Evolutionary conservation across 2,888 invertebrate species (phyloP).

Genomic region (Altica lythri): DNA sequence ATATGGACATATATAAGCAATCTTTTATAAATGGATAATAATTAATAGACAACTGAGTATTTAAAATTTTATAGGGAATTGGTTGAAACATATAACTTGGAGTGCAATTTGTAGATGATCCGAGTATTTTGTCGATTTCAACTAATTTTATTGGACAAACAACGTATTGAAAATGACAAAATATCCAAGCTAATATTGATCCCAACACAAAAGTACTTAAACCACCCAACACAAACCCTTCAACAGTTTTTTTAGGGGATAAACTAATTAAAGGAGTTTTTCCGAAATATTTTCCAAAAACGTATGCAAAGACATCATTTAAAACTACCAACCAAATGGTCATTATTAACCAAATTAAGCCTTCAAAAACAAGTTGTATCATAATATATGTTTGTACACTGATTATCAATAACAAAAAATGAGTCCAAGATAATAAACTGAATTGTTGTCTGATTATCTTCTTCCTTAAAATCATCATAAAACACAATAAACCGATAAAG

Average conservation of each 20-base stretch:
- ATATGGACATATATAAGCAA: conserved; percentile 89
- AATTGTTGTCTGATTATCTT: conserved; percentile 95
- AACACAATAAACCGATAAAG: conserved; percentile 95
- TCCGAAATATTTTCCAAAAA: conserved; percentile 98
- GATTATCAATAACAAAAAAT: conserved; percentile 93
- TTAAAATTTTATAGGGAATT: conserved; percentile 28
- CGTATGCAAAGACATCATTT: conserved; percentile 99
- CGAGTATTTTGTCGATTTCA: conserved; percentile 62
- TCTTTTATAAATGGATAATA: conserved; percentile 94
- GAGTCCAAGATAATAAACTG: conserved; percentile 98
- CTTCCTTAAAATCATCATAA: conserved; percentile 92
- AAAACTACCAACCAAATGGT: conserved; percentile 98
- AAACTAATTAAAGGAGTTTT: conserved; percentile 96
- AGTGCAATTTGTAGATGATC: conserved; percentile 40
- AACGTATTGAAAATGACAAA: conserved; percentile 43
- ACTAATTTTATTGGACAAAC: conserved; percentile 48
- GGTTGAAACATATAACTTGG: conserved; percentile 41
- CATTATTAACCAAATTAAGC: conserved; percentile 89
- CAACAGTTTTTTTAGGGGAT: conserved; percentile 99
- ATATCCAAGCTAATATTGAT: conserved; percentile 64
- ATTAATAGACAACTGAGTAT: conserved; percentile 25
- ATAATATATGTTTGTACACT: conserved; percentile 97
- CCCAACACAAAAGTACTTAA: conserved; percentile 91
- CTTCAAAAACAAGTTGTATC: conserved; percentile 97
- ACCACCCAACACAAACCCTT: conserved; percentile 98